Base-by-base conservation (phyloP, 2,797 vertebrate species). In the Tympanoctomys barrerae region DNA sequence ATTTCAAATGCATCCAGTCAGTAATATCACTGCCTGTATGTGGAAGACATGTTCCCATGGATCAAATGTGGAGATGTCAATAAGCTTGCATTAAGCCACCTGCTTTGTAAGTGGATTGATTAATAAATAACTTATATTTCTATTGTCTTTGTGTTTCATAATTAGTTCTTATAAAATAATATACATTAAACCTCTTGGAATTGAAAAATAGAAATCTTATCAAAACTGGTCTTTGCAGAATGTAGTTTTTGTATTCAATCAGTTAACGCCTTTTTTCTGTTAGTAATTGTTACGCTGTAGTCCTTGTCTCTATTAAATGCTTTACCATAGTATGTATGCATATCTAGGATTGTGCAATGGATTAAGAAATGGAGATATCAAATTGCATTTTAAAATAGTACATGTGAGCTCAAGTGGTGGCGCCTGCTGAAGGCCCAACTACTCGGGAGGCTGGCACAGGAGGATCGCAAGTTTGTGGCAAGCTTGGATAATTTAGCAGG, bases 101-200 rank as follows among this genome's bases (percentile, higher is more conserved):
- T 98, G 98, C 98, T 98, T 98, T 98, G 98, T 98, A 98, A 98
- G 98, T 98, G 98, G 97, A 98, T 98, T 98, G 97, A 98, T 97
- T 98, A 98, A 98, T 98, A 98, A 98, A 98, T 98, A 98, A 97
- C 97, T 98, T 98, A 98, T 96, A 98, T 98, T 98, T 98, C 98
- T 97, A 96, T 97, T 97, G 98, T 98, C 97, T 96, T 97, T 98
- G 98, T 98, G 98, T 98, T 98, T 98, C 96, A 95, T 98, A 95
- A 97, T 97, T 97, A 98, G 94, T 98, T 96, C 96, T 96, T 94
- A 80, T 95, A 89, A 86, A 97, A 46, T 52, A 78, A 42, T 94
- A 94, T 95, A 84, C 57, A 68, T 87, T 94, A 96, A 85, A 93
- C n/a, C 75, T 92, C 61, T 81, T 90, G 84, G 61, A 84, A 87